Evolutionary conservation across 2,113 vertebrate genomes (phyloP), one percentile per base, ranked within the genome.

Genomic region (Lepidiolamprologus cunningtoni): DNA sequence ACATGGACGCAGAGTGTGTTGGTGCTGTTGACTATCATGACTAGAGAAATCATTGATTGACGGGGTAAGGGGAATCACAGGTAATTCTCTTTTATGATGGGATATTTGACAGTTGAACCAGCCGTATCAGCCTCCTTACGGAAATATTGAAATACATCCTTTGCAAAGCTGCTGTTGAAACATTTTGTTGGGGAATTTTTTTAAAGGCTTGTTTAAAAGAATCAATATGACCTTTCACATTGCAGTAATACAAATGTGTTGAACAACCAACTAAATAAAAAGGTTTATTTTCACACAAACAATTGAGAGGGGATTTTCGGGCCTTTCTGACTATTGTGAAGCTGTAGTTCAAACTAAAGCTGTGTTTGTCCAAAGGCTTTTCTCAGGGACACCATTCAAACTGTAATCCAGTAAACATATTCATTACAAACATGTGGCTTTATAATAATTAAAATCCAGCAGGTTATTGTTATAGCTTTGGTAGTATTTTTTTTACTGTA

Each of bases 71-170:
- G 91, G 89, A 94, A 94, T 91, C 87, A 86, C 71, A 47, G 76
- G 86, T 90, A 89, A 93, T 86, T 93, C 85, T 58, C 37, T 83
- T 93, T 93, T 94, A 89, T 91, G 91, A 83, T 86, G 82, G 76
- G 89, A 37, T 81, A 78, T 85, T 91, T 93, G 83, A 89, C 93
- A 94, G 92, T 94, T 95, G 94, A 95, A 93, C 94, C 94, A 58
- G 54, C 63, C 80, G 66, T 89, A 66, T 93, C 92, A 89, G 58
- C 50, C 81, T 90, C 90, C 79, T 85, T 81, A 66, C 81, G 86
- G 89, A 63, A 80, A 84, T 73, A 78, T 68, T 73, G 47, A 90
- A 92, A 45, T 33, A 86, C 83, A 82, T 81, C 80, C 80, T 61
- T 80, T 53, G 28, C 28, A 68, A 35, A 78, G 86, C 7, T 47